phyloP scores from a whole-genome alignment of 2,797 vertebrate species.

The Nyctalus aviator region DNA sequence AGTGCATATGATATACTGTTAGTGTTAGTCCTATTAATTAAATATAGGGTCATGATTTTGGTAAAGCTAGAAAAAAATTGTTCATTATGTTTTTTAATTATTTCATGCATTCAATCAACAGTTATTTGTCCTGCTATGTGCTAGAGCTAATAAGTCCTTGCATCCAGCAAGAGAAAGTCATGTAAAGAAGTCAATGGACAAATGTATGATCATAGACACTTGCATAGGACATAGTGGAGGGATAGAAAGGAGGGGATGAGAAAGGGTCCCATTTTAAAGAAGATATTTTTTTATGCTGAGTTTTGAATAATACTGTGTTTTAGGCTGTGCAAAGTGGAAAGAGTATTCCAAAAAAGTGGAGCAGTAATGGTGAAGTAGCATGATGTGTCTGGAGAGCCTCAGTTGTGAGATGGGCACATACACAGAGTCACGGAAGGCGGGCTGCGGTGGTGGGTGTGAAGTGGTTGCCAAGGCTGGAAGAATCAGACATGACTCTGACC shows the following conservation, averaged over 20 bases:
- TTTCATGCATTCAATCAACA: neutral
- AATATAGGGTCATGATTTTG: neutral
- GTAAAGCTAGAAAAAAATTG: constrained; percentile 8
- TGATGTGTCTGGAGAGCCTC: neutral
- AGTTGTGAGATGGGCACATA: neutral
- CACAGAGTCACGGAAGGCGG: accelerated
- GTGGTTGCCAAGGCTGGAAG: neutral
- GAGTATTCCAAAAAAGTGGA: neutral
- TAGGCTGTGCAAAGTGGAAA: neutral
- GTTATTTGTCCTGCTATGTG: neutral
- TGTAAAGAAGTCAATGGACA: neutral
- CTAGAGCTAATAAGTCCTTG: neutral
- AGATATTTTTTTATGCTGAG: neutral
- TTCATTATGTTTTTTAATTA: neutral
- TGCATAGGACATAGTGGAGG: neutral
- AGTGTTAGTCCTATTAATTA: neutral
- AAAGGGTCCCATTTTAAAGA: neutral
- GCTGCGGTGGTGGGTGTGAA: neutral
- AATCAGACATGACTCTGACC: neutral
- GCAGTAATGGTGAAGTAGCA: neutral
- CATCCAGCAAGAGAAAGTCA: neutral
- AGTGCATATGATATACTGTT: neutral
- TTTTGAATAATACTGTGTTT: neutral
- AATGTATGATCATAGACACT: neutral
- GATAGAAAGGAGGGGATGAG: neutral